A percentile compares a stretch with the other conserved stretches of the same genome.
phyloP scores from a whole-genome alignment of 2,113 vertebrate species.

The Proteles cristata region DNA sequence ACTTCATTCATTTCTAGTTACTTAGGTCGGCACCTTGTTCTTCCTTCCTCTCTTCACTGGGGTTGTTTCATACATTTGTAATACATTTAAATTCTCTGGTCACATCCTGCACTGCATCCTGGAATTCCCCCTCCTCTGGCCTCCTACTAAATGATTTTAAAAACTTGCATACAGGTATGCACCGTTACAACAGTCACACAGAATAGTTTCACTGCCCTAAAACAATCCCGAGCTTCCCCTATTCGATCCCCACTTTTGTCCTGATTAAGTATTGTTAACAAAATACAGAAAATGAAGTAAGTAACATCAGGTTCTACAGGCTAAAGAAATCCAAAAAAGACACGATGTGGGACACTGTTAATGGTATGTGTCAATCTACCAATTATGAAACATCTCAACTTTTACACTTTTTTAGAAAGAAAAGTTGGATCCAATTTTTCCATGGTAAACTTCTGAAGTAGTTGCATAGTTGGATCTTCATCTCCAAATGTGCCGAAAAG shows the following conservation, averaged over 20 bases:
- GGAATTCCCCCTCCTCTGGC: background rate
- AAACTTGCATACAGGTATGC: background rate
- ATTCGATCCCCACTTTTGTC: background rate
- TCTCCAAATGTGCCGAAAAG: background rate
- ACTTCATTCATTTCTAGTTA: background rate
- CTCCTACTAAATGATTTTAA: background rate
- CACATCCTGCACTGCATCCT: background rate
- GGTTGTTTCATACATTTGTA: background rate
- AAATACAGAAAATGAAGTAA: background rate
- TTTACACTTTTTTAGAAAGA: background rate
- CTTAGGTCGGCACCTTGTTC: background rate
- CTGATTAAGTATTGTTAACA: conserved; percentile 3
- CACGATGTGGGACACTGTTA: background rate
- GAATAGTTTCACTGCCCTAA: background rate
- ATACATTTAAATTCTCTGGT: background rate
- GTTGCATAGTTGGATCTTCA: background rate
- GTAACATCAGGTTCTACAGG: background rate
- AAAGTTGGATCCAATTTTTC: conserved; percentile 35
- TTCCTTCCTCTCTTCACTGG: background rate
- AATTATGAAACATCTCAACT: conserved; percentile 3
- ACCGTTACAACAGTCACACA: background rate
- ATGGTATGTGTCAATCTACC: background rate
- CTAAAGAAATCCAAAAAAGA: background rate
- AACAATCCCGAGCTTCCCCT: background rate
- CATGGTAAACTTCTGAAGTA: conserved; percentile 6